These are phyloP conservation scores for Peromyscus melanophrys DNA, from an alignment of 2,797 vertebrate species.

Conservation along the genomic window DNA sequence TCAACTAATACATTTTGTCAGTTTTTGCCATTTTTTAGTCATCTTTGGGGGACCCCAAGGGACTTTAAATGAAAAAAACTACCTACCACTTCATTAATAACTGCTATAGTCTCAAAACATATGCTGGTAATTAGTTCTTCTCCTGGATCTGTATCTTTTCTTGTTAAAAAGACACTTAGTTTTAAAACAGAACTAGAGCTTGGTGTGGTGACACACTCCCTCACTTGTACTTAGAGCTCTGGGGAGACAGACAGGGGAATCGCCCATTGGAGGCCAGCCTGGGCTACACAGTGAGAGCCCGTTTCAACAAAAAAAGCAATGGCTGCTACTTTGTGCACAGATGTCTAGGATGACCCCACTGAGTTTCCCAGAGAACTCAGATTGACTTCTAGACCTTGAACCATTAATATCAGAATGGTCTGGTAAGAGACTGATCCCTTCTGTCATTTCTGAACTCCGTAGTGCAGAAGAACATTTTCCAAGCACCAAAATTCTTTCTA, in stretches of 20 bases:
- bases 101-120: slow-evolving; percentile 31
- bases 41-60: slow-evolving; percentile 5
- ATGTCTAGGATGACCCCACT: background rate
- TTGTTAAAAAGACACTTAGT: background rate
- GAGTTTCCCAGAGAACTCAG: background rate
- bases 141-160: background rate
- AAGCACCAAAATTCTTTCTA: slow-evolving; percentile 23
- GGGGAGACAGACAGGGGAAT: background rate
- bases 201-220: background rate
- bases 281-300: background rate
- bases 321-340: background rate
- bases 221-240: background rate
- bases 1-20: slow-evolving; percentile 59
- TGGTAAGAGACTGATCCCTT: background rate
- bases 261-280: background rate
- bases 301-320: too few relatives aligned
- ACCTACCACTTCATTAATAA: slow-evolving; percentile 43
- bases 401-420: background rate
- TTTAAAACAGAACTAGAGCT: background rate
- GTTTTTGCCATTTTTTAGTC: slow-evolving; percentile 33
- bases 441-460: background rate
- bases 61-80: background rate
- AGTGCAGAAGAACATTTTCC: slow-evolving; percentile 60
- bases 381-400: background rate
- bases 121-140: background rate